These are phyloP conservation scores for Caiman crocodilus DNA, from an alignment of 2,797 vertebrate genomes.

Conservation along the genomic window DNA sequence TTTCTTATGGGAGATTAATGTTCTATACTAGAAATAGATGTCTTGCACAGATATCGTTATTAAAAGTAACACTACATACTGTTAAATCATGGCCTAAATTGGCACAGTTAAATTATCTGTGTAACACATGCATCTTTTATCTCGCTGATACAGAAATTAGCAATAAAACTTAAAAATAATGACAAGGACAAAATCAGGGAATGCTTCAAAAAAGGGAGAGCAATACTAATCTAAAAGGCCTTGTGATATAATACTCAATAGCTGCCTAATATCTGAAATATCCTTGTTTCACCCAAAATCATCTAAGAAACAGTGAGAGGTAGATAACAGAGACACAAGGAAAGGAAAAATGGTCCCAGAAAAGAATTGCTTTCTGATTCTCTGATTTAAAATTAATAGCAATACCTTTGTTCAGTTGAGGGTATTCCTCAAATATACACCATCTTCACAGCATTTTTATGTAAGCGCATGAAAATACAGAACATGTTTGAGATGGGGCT, in stretches of 20 bases:
- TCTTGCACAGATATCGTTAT: conserved; percentile 32
- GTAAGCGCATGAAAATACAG: neutral
- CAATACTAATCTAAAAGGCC: neutral
- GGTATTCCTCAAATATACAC: neutral
- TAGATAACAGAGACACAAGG: neutral
- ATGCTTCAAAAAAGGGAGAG: neutral
- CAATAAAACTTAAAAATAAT: conserved; percentile 19
- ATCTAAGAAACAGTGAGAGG: neutral
- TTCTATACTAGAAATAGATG: conserved; percentile 21
- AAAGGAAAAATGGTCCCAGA: neutral
- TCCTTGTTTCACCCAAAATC: neutral
- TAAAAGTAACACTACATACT: conserved; percentile 37
- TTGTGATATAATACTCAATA: neutral
- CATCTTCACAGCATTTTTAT: conserved; percentile 3
- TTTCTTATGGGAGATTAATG: conserved; percentile 31
- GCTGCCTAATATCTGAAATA: neutral
- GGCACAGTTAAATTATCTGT: neutral
- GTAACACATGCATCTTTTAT: conserved; percentile 2
- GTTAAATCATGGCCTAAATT: conserved; percentile 27
- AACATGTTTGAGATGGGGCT: neutral
- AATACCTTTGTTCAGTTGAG: conserved; percentile 8
- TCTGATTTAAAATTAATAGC: conserved; percentile 29
- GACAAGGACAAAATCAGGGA: neutral
- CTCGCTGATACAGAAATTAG: conserved; percentile 19
- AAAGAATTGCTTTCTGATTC: neutral